Conservation (phyloP, 2,797 vertebrate species). For the Syngnathus acus region DNA sequence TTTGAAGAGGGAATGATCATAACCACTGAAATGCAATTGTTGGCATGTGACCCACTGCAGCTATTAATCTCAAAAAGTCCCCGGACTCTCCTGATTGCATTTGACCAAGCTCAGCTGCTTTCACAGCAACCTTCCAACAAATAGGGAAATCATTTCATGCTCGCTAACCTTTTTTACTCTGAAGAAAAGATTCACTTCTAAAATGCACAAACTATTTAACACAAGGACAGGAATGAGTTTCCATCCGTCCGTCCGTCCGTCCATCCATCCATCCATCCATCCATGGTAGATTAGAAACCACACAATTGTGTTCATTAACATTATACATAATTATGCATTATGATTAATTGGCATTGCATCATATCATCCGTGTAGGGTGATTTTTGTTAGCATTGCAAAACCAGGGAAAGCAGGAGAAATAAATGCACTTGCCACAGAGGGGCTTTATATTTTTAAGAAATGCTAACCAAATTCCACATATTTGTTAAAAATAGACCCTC, state of each 20-base stretch:
- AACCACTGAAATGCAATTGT: conserved; percentile 61
- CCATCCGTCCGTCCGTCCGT: neutral
- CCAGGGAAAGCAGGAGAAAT: neutral
- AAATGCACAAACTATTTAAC: conserved; percentile 1
- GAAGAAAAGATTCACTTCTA: neutral
- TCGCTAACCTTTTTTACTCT: conserved; percentile 11
- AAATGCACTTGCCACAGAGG: neutral
- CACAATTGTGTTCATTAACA: too few relatives aligned
- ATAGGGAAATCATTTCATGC: conserved; percentile 37
- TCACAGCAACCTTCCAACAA: conserved; percentile 43
- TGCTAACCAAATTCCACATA: conserved; percentile 34
- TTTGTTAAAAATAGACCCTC: conserved; percentile 28
- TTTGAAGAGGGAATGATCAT: conserved; percentile 53
- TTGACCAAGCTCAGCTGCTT: conserved; percentile 38
- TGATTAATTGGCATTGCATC: too few relatives aligned
- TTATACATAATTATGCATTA: too few relatives aligned
- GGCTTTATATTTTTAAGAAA: neutral
- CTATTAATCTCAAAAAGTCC: conserved; percentile 54
- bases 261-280: too few relatives aligned
- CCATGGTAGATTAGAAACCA: too few relatives aligned
- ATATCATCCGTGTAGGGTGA: too few relatives aligned
- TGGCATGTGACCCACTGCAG: conserved; percentile 54
- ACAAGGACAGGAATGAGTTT: neutral
- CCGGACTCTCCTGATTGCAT: conserved; percentile 41
- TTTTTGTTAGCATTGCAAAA: too few relatives aligned